Evolutionary conservation across 2,797 vertebrate genomes (phyloP), one percentile per base, ranked within the genome.

Genomic region (Acrossocheilus fasciatus): DNA sequence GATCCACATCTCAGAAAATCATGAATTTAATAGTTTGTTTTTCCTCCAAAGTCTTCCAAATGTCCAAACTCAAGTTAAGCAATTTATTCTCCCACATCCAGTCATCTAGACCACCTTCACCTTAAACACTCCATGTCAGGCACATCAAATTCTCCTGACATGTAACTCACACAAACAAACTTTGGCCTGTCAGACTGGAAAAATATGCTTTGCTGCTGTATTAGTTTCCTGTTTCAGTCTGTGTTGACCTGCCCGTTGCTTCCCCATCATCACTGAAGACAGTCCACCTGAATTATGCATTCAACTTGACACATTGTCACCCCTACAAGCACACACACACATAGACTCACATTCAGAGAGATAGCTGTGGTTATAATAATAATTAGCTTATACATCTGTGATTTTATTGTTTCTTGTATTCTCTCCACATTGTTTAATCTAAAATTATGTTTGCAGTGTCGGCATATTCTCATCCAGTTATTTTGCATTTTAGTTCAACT

Each of bases 201-300:
- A 73, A 68, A 77, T 68, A 75, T 54, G 73, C 15, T 77, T 30
- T 84, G 41, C 14, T 69, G 26, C 64, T 57, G 26, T 70, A 70
- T 79, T 85, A 85, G 39, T 70, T 57, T 57, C 52, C 75, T 79
- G 64, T 70, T 85, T 79, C 50, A 85, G 50, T 57, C 66, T 85
- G 72, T 84, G 41, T 66, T 72, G 75, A 79, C 83, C 64, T 45
- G n/a, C 39, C 47, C 15, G 64, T 57, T 76, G n/a, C 47, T 69
- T 83, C 57, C 45, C 59, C 73, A 78, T 70, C 83, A 78, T 43
- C 36, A 85, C 36, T 45, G 50, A 54, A 66, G 11, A 78, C 3
- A 17, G 73, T 70, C 50, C 62, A 77, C 36, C 17, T 85, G 75
- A 85, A 85, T 69, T 43, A 78, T 70, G 45, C 47, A 69, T 78